Evolutionary conservation across 2,888 invertebrate species (phyloP), one percentile per base, ranked within the genome.

Genomic region (Lysandra bellargus): DNA sequence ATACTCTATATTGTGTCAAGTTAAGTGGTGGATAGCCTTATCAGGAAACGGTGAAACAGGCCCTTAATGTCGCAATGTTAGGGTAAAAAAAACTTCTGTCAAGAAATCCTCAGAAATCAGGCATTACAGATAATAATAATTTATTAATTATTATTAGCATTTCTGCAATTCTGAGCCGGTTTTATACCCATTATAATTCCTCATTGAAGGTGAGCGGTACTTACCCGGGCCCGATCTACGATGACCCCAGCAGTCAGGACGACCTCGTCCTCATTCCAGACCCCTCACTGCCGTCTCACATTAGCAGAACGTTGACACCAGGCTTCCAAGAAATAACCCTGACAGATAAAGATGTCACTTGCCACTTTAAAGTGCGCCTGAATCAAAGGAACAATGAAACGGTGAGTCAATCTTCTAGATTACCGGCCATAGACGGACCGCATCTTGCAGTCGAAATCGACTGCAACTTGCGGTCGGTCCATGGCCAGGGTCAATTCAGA

Each of bases 261-360:
- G 83, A 83, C 57, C 88, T 95, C 4, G 82, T 78, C 1, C 85
- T 95, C 23, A 90, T 90, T 82, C 86, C 84, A 0, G 95, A 95
- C 82, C 88, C 91, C 0, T 90, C 92, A 0, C 83, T 95, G 2
- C 84, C 88, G 0, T 87, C 90, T 0, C 91, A 91, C 81, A 80
- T 86, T 60, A 91, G 88, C 80, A 88, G 88, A 14, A 83, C 86
- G 2, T 82, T 94, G 61, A 86, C 84, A 5, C 82, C 86, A 12
- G 94, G 93, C 0, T 85, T 84, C 79, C 92, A 94, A 80, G 90
- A 90, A 83, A 91, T 94, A 82, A 87, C 87, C 0, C 85, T 95
- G 5, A 82, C 83, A 0, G 90, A 93, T 64, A 89, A 86, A n/a
- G 91, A 92, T 12, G 91, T 92, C 4, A 85, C 87, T 37, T 95